Conservation (phyloP, 2,888 invertebrate genomes). For the Cynaeus angustus region DNA sequence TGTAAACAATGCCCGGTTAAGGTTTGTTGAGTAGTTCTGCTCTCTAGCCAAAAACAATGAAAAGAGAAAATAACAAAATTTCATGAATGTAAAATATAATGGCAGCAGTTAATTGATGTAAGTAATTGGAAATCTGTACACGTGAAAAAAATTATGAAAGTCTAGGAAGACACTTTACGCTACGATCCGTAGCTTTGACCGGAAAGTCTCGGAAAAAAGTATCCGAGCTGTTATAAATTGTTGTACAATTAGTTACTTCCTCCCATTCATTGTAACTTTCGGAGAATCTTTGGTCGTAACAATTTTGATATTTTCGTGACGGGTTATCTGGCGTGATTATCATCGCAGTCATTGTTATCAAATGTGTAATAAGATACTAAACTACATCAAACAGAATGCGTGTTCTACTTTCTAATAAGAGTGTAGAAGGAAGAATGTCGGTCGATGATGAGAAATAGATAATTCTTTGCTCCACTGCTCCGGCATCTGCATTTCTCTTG, state of each 20-base stretch:
- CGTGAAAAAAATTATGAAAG: background rate
- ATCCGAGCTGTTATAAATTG: background rate
- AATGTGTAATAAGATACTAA: constrained; percentile 47
- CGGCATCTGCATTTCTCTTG: constrained; percentile 58
- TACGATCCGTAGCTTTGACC: background rate
- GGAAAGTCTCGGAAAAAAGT: background rate
- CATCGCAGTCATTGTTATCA: constrained; percentile 4
- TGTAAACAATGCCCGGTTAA: constrained; percentile 36
- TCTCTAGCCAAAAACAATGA: constrained; percentile 62
- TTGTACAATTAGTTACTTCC: background rate
- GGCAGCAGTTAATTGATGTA: constrained; percentile 26
- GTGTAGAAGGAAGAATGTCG: constrained; percentile 60
- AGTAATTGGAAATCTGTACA: constrained; percentile 10
- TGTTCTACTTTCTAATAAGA: constrained; percentile 65
- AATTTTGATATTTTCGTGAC: background rate
- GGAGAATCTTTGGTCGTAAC: background rate
- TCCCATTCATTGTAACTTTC: background rate
- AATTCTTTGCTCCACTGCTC: constrained; percentile 57
- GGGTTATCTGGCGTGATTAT: background rate
- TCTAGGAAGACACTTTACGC: too few species aligned
- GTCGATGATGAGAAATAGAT: constrained; percentile 63
- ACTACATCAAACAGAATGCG: constrained; percentile 57
- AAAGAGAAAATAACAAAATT: constrained; percentile 56
- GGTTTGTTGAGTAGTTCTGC: constrained; percentile 55
- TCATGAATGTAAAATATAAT: constrained; percentile 46